A percentile compares a stretch with the other conserved stretches of the same genome.
phyloP scores from a whole-genome alignment of 1,140 invertebrate genomes.

The Leucophenga varia region DNA sequence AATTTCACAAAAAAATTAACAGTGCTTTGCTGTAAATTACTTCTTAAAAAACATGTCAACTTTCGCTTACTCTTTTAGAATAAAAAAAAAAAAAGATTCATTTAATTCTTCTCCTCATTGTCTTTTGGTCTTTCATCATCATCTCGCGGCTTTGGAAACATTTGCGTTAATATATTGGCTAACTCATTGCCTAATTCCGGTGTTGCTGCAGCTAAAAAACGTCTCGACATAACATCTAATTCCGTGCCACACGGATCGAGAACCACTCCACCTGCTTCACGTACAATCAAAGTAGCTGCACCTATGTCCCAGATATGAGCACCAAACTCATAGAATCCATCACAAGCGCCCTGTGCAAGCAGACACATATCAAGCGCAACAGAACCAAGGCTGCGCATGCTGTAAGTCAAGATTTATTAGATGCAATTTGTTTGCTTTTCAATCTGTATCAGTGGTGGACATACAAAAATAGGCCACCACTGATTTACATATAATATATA shows the following conservation, averaged over 20 bases:
- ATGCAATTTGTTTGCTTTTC: too few species aligned
- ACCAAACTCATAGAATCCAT: constrained; percentile 86
- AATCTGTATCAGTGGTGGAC: too few species aligned
- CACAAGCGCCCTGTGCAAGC: constrained; percentile 81
- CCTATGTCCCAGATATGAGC: constrained; percentile 87
- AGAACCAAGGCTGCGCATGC: constrained; percentile 78
- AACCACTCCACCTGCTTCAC: constrained; percentile 88
- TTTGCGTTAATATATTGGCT: constrained; percentile 58
- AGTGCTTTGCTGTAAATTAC: too few species aligned
- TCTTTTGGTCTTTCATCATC: too few species aligned
- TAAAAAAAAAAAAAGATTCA: too few species aligned
- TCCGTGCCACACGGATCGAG: constrained; percentile 81
- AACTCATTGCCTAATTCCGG: constrained; percentile 70
- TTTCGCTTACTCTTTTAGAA: too few species aligned
- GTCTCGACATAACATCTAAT: constrained; percentile 76
- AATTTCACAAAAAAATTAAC: too few species aligned
- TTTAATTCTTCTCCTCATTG: too few species aligned
- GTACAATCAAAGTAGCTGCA: constrained; percentile 81
- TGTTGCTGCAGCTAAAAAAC: constrained; percentile 75
- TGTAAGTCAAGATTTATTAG: too few species aligned
- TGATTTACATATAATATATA: too few species aligned
- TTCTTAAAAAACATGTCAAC: too few species aligned
- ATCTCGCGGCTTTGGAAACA: constrained; percentile 33
- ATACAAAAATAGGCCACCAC: too few species aligned
- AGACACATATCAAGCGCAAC: constrained; percentile 89